Evolutionary conservation across 2,797 vertebrate genomes (phyloP).

Genomic region (Scyliorhinus canicula): DNA sequence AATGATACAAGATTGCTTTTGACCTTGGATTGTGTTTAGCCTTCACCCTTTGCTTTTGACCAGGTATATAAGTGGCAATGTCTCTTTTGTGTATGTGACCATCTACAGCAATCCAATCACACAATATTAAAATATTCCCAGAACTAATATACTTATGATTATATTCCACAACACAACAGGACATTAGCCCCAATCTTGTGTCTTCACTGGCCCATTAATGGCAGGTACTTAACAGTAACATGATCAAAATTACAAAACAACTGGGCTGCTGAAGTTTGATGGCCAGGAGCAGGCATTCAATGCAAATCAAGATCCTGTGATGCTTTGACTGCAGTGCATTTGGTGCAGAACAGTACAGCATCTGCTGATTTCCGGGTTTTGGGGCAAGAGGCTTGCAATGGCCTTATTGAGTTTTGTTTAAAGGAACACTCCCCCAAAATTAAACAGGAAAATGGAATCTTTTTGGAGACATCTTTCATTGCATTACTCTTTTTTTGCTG

Average conservation of each 20-base stretch:
- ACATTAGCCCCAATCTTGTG: not conserved
- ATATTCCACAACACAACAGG: not conserved
- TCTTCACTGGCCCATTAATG: not conserved
- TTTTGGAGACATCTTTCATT: not conserved
- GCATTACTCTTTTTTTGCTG: not conserved
- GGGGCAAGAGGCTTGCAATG: not conserved
- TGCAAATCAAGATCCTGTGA: not conserved
- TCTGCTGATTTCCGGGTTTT: not conserved
- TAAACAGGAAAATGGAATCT: not conserved
- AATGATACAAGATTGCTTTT: not conserved
- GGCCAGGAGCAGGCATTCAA: not conserved
- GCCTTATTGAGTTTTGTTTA: not conserved
- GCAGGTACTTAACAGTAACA: not conserved
- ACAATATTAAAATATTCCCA: not conserved
- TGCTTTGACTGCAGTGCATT: not conserved
- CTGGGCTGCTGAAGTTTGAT: not conserved
- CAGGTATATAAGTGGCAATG: not conserved
- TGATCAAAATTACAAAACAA: not conserved
- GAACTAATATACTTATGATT: not conserved
- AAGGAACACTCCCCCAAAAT: not conserved
- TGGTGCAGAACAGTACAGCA: not conserved
- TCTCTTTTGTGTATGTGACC: not conserved
- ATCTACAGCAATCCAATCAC: not conserved
- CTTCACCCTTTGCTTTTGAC: not conserved
- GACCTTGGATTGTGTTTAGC: constrained; percentile 4